Percentiles rank a stretch among this genome's conserved stretches.
phyloP scores from a whole-genome alignment of 2,113 vertebrate genomes.

The Protomyctophum bolini region DNA sequence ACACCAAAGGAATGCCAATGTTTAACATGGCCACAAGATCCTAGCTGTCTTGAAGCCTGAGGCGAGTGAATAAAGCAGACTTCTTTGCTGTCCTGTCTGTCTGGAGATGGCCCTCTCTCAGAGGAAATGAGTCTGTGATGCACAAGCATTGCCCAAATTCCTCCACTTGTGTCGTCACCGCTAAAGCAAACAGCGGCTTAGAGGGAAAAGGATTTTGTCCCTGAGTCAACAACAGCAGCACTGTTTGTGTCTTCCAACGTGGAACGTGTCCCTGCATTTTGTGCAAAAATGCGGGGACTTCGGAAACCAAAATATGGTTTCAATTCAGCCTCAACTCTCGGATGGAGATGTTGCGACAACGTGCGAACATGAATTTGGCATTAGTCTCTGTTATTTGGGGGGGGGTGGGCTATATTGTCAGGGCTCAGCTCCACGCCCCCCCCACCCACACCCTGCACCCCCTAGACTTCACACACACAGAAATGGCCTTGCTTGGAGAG shows the following conservation, averaged over 20 bases:
- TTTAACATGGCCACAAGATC: constrained; percentile 53
- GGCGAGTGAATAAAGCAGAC: constrained; percentile 37
- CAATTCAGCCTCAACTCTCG: constrained; percentile 10
- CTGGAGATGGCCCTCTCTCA: constrained; percentile 48
- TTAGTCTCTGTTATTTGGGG: neutral
- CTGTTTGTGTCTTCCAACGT: constrained; percentile 66
- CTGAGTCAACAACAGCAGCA: constrained; percentile 58
- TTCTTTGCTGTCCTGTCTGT: constrained; percentile 44
- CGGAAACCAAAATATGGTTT: constrained; percentile 8
- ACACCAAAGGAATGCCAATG: constrained; percentile 18
- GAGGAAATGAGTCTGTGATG: constrained; percentile 65
- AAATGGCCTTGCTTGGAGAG: neutral
- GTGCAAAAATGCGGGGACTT: constrained; percentile 59
- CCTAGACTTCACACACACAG: neutral
- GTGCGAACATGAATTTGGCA: neutral
- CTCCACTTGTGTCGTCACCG: constrained; percentile 66
- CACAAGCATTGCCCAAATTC: constrained; percentile 73
- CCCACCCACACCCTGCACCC: neutral
- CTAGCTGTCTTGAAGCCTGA: constrained; percentile 48
- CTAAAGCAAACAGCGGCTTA: constrained; percentile 73
- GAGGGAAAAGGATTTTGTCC: constrained; percentile 50
- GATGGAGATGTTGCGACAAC: constrained; percentile 5
- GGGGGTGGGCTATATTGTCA: neutral
- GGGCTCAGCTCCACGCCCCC: too few species aligned
- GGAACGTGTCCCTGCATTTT: constrained; percentile 48